phyloP scores from a whole-genome alignment of 2,797 vertebrate genomes.

The Gastrophryne carolinensis region DNA sequence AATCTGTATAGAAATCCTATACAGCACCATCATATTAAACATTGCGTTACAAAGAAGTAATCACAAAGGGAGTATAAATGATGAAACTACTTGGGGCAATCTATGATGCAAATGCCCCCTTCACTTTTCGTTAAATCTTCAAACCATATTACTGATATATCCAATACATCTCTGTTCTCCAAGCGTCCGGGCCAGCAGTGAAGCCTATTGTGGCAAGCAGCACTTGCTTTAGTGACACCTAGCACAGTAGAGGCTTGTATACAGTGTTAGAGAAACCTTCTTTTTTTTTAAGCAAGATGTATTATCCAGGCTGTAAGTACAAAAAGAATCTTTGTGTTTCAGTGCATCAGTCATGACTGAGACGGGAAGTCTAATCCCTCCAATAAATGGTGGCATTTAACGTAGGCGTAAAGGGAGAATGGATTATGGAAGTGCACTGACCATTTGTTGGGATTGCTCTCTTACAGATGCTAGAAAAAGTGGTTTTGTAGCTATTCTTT shows the following conservation, averaged over 20 bases:
- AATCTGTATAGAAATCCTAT: no score
- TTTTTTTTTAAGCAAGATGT: slow-evolving; percentile 27
- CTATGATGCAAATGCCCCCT: no score
- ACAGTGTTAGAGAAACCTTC: slow-evolving; percentile 12
- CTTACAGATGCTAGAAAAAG: not conserved
- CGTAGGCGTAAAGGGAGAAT: not conserved
- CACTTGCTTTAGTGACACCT: slow-evolving; percentile 33
- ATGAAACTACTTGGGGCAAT: no score
- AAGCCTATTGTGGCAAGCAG: slow-evolving; percentile 18
- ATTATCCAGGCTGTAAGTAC: slow-evolving; percentile 6
- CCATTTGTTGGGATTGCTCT: not conserved
- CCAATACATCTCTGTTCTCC: slow-evolving; percentile 29
- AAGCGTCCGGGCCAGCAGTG: not conserved
- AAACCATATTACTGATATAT: slow-evolving; percentile 42
- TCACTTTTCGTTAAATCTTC: slow-evolving; percentile 34
- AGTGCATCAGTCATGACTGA: not conserved
- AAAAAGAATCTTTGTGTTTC: slow-evolving; percentile 29
- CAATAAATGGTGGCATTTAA: not conserved
- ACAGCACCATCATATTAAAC: no score
- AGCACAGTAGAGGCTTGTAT: slow-evolving; percentile 31
- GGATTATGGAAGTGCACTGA: not conserved
- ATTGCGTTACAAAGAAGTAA: no score
- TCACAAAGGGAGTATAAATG: no score
- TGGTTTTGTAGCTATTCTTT: not conserved
- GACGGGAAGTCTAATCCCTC: slow-evolving; percentile 2